phyloP scores from a whole-genome alignment of 2,888 invertebrate species.

The Agrochola lota region DNA sequence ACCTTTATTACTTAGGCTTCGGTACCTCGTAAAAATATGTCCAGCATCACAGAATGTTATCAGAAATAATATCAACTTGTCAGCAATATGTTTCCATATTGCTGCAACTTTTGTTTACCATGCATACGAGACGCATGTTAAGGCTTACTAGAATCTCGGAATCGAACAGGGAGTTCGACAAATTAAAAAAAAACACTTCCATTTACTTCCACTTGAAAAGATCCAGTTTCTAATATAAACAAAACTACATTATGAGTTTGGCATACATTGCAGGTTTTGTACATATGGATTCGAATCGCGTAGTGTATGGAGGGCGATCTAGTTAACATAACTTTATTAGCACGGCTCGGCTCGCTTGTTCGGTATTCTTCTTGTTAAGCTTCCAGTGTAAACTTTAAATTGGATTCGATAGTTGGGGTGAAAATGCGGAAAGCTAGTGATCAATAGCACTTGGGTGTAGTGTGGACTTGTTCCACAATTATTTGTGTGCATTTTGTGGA shows the following conservation, averaged over 20 bases:
- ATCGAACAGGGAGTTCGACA: slow-evolving; percentile 17
- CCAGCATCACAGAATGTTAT: neutral
- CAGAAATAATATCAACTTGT: neutral
- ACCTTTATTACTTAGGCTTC: neutral
- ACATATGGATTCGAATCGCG: slow-evolving; percentile 43
- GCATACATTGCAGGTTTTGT: slow-evolving; percentile 47
- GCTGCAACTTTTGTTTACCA: neutral
- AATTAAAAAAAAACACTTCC: slow-evolving; percentile 32
- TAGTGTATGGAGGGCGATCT: slow-evolving; percentile 46
- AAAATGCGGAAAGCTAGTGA: slow-evolving; percentile 59
- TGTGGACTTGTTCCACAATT: slow-evolving; percentile 40
- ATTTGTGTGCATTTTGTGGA: slow-evolving; percentile 39
- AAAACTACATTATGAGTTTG: slow-evolving; percentile 34
- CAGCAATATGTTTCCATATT: neutral
- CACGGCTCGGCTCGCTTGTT: slow-evolving; percentile 60
- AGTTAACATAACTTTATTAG: slow-evolving; percentile 67
- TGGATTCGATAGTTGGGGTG: slow-evolving; percentile 65
- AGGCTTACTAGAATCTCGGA: slow-evolving; percentile 7
- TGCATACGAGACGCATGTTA: neutral
- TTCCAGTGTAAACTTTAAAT: slow-evolving; percentile 68
- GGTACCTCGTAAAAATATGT: neutral
- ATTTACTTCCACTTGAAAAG: slow-evolving; percentile 38
- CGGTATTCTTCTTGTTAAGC: slow-evolving; percentile 65
- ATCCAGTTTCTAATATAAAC: slow-evolving; percentile 34
- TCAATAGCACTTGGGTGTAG: slow-evolving; percentile 60